These are phyloP conservation scores for Thyatira batis DNA, from an alignment of 2,888 invertebrate genomes.

Conservation along the genomic window DNA sequence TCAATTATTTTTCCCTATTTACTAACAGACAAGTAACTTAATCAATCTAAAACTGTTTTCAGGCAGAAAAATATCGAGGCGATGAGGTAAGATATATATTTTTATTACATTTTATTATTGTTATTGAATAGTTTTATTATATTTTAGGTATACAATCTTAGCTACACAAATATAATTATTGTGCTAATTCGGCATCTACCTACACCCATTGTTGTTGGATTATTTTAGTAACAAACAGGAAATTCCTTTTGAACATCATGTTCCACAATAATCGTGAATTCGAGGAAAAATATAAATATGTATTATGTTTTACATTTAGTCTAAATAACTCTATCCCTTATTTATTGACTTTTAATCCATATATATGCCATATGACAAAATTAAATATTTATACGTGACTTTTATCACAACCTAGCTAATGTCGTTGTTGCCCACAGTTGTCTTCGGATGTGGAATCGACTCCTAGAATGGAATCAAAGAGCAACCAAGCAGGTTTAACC, in stretches of 20 bases:
- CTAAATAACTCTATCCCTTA: no score
- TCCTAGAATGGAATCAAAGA: slow-evolving; percentile 37
- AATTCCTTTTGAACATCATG: background rate
- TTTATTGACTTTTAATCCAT: no score
- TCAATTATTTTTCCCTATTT: background rate
- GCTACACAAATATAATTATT: no score
- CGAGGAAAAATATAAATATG: background rate
- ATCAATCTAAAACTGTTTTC: slow-evolving; percentile 19
- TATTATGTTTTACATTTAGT: no score
- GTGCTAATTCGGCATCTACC: background rate
- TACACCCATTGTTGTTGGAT: background rate
- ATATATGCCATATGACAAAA: no score
- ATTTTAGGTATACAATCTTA: no score
- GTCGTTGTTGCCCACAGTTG: slow-evolving; percentile 33
- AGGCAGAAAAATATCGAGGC: slow-evolving; percentile 37
- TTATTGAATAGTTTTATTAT: no score
- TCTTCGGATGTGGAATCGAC: slow-evolving; percentile 26
- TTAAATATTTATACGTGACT: no score
- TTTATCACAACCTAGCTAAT: no score
- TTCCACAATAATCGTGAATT: background rate
- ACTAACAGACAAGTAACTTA: background rate
- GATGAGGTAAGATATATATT: no score
- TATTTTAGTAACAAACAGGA: background rate
- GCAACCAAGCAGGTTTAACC: slow-evolving; percentile 34
- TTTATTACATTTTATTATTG: no score